These are phyloP conservation scores for Drosophila peninsularis DNA, from an alignment of 2,888 invertebrate species.

Conservation along the genomic window DNA sequence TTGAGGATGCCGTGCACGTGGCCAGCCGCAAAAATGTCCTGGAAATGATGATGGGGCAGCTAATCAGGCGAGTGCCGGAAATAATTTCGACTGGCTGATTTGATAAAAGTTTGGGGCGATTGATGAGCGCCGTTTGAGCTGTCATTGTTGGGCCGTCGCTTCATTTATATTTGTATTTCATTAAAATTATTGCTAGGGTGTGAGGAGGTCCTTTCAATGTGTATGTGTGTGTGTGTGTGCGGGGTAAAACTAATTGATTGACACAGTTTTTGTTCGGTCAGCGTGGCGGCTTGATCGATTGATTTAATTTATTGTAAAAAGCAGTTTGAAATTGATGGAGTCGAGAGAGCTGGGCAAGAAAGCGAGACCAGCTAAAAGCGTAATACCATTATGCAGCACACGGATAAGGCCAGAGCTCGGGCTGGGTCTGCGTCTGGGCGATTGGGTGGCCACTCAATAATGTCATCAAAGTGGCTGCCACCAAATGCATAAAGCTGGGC, in stretches of 20 bases:
- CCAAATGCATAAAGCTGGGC: conserved; percentile 69
- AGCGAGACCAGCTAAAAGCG: conserved; percentile 59
- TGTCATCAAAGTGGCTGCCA: conserved; percentile 78
- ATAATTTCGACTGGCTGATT: conserved; percentile 65
- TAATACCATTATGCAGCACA: conserved; percentile 74
- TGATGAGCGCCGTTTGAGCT: conserved; percentile 67
- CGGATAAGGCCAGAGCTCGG: conserved; percentile 9
- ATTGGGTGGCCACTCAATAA: conserved; percentile 51
- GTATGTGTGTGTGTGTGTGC: conserved; percentile 12
- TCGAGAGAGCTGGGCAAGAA: conserved; percentile 22
- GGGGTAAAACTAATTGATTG: conserved; percentile 71
- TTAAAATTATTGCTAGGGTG: conserved; percentile 70
- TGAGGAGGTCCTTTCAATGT: conserved; percentile 11
- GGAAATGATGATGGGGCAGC: conserved; percentile 56
- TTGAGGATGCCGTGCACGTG: conserved; percentile 69
- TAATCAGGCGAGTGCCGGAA: conserved; percentile 75
- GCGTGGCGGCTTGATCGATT: conserved; percentile 69
- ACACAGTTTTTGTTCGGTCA: conserved; percentile 72
- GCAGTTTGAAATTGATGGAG: conserved; percentile 77
- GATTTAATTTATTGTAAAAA: conserved; percentile 77
- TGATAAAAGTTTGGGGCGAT: conserved; percentile 59
- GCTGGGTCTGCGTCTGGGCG: neutral
- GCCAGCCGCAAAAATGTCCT: conserved; percentile 64
- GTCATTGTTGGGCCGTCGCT: conserved; percentile 65
- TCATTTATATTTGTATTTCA: conserved; percentile 79